Conservation (phyloP, 2,797 vertebrate genomes). For the Sorex maritimensis region DNA sequence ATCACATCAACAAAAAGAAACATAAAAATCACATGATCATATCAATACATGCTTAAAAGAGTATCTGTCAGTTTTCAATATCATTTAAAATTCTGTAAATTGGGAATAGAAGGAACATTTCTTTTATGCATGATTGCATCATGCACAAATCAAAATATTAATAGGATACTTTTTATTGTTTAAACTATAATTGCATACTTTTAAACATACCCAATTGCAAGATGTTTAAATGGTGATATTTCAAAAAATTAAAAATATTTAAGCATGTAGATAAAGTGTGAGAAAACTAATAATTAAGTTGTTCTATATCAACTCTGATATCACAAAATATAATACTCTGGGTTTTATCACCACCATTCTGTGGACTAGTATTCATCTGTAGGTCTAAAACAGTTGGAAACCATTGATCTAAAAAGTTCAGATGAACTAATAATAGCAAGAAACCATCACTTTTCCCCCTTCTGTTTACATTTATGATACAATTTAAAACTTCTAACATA, state of each 20-base stretch:
- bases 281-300: conserved; percentile 75
- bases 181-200: conserved; percentile 22
- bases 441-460: neutral
- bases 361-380: no score
- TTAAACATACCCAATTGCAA: conserved; percentile 70
- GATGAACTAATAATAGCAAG: neutral
- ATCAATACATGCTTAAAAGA: no score
- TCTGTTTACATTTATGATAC: neutral
- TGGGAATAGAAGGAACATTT: no score
- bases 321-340: neutral
- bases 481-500: neutral
- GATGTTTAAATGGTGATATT: neutral
- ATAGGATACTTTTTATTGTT: neutral
- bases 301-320: conserved; percentile 66
- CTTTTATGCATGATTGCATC: neutral
- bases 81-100: no score
- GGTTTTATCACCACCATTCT: no score
- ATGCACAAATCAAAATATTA: conserved; percentile 15
- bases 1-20: no score
- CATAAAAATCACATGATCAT: no score
- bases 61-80: no score
- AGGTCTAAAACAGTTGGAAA: no score
- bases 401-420: conserved; percentile 4
- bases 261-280: conserved; percentile 71
- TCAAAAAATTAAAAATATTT: neutral